phyloP scores from a whole-genome alignment of 1,140 invertebrate genomes.

The Nasonia vitripennis region DNA sequence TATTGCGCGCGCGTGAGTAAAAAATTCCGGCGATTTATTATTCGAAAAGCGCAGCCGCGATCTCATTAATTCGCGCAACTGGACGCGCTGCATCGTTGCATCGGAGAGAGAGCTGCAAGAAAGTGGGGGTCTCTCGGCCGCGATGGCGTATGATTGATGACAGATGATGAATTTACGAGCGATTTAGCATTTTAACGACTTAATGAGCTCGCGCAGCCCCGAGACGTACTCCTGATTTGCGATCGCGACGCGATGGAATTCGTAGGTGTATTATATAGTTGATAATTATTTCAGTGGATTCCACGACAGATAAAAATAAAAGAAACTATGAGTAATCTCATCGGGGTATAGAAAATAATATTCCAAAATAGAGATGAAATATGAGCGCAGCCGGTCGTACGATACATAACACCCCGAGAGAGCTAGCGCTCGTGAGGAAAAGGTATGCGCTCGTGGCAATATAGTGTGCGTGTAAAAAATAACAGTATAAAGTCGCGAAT shows the following conservation, averaged over 20 bases:
- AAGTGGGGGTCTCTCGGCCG: not conserved
- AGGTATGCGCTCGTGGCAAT: not conserved
- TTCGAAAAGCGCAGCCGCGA: not conserved
- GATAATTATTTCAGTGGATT: no score
- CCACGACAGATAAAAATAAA: no score
- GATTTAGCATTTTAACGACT: conserved; percentile 44
- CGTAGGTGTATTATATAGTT: not conserved
- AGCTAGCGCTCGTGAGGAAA: no score
- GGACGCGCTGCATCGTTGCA: conserved; percentile 16
- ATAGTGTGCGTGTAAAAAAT: not conserved
- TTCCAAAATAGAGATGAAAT: not conserved
- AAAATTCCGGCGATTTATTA: no score
- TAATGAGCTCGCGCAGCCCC: conserved; percentile 4
- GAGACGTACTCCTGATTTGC: conserved; percentile 18
- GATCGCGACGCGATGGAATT: not conserved
- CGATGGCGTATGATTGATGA: conserved; percentile 38
- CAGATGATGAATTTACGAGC: conserved; percentile 45
- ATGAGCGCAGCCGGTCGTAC: not conserved
- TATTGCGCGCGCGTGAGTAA: not conserved
- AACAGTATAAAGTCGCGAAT: not conserved
- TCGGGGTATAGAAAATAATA: not conserved
- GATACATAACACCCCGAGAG: no score
- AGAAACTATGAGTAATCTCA: no score
- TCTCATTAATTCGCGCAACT: conserved; percentile 27
- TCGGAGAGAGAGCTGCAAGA: not conserved